These are phyloP conservation scores for Ptychochromis oligacanthus DNA, from an alignment of 2,113 vertebrate genomes.

Conservation along the genomic window DNA sequence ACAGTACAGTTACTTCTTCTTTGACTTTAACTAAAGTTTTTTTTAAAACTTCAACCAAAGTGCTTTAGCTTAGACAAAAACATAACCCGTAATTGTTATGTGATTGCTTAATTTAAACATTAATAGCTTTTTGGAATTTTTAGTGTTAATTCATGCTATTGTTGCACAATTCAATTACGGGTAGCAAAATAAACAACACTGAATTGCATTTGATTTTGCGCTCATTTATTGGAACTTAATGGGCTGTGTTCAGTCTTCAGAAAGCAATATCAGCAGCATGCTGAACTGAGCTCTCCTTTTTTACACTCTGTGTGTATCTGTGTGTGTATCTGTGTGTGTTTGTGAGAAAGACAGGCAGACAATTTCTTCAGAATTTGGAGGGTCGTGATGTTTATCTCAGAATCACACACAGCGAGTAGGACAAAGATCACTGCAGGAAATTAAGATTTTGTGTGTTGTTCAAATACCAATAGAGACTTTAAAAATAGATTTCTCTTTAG, in stretches of 20 bases:
- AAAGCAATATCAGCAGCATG: slow-evolving; percentile 30
- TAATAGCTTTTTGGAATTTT: neutral
- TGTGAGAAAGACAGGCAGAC: neutral
- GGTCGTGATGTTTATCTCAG: slow-evolving; percentile 20
- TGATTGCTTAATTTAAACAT: slow-evolving; percentile 24
- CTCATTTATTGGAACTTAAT: slow-evolving; percentile 56
- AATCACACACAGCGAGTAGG: neutral
- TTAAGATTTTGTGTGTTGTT: slow-evolving; percentile 4
- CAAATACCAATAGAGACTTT: slow-evolving; percentile 6
- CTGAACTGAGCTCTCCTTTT: slow-evolving; percentile 27
- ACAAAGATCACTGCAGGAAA: neutral
- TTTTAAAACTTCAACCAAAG: neutral
- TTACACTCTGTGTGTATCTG: neutral
- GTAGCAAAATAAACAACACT: slow-evolving; percentile 39
- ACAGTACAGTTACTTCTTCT: neutral
- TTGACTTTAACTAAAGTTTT: slow-evolving; percentile 2
- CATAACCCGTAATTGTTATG: neutral
- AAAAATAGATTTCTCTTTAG: slow-evolving; percentile 18
- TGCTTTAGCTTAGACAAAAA: neutral
- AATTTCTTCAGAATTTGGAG: neutral
- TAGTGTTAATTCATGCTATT: slow-evolving; percentile 17
- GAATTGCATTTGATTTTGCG: slow-evolving; percentile 38
- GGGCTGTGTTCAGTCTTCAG: slow-evolving; percentile 38
- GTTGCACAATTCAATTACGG: slow-evolving; percentile 33
- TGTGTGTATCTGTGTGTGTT: neutral